Percentiles rank a stretch among this genome's conserved stretches.
Conservation (phyloP, 2,113 vertebrate genomes). For the Vulpes vulpes region DNA sequence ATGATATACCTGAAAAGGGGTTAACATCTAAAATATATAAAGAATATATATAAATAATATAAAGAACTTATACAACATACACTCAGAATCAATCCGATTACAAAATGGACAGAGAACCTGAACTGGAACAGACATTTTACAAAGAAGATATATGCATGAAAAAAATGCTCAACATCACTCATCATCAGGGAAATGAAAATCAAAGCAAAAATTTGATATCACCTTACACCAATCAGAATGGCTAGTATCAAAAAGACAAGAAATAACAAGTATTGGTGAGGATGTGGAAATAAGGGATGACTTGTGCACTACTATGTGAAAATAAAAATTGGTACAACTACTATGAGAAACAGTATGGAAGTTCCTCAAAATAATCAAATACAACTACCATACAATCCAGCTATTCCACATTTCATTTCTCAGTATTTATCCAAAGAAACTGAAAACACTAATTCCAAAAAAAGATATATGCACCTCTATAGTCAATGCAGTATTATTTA, state of each 20-base stretch:
- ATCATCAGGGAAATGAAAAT: not conserved
- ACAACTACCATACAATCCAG: not conserved
- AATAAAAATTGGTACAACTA: not conserved
- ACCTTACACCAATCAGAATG: not conserved
- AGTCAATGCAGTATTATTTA: not conserved
- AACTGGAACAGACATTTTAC: not conserved
- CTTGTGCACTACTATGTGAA: not conserved
- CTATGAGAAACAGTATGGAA: not conserved
- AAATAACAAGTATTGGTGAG: not conserved
- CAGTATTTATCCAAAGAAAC: not conserved
- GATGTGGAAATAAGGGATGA: not conserved
- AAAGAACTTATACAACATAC: not conserved
- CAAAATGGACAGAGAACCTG: not conserved
- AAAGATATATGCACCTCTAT: not conserved
- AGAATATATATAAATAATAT: not conserved
- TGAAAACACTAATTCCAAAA: not conserved
- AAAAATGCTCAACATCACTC: not conserved
- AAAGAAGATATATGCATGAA: not conserved
- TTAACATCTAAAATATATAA: not conserved
- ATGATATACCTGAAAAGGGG: not conserved
- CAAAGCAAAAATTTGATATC: not conserved
- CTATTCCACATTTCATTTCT: not conserved
- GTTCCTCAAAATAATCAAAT: not conserved
- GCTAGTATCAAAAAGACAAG: not conserved
- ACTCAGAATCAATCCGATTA: not conserved